Conservation (phyloP, 1,140 invertebrate species). For the Bemisia tabaci region DNA sequence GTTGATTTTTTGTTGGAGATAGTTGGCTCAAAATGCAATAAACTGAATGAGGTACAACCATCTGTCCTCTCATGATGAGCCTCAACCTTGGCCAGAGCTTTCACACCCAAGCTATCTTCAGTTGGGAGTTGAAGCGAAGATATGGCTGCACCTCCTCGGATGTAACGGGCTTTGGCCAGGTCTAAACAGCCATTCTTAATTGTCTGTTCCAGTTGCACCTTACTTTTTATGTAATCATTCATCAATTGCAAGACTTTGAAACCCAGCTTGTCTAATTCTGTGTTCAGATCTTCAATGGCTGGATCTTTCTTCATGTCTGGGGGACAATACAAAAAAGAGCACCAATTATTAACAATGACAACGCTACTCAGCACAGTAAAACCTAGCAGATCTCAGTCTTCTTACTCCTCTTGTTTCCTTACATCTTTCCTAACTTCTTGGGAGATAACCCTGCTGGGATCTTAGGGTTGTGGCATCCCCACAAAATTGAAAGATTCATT, state of each 20-base stretch:
- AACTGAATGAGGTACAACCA: slow-evolving; percentile 27
- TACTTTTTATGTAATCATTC: slow-evolving; percentile 47
- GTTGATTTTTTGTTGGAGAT: slow-evolving; percentile 2
- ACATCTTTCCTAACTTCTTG: no score
- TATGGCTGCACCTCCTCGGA: slow-evolving; percentile 49
- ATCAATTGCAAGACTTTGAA: slow-evolving; percentile 47
- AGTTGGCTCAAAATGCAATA: not conserved
- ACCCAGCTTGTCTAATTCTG: slow-evolving; percentile 41
- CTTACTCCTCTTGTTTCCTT: no score
- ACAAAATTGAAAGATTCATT: no score
- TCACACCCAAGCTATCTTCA: slow-evolving; percentile 40
- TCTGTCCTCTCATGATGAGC: slow-evolving; percentile 26
- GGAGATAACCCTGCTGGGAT: no score
- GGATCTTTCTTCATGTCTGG: not conserved
- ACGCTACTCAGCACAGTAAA: no score
- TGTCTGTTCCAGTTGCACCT: slow-evolving; percentile 45
- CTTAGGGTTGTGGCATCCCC: no score
- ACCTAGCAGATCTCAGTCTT: no score
- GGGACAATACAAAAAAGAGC: no score
- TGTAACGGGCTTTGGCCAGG: slow-evolving; percentile 55
- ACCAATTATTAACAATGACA: no score
- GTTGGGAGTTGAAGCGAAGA: slow-evolving; percentile 47
- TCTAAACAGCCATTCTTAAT: slow-evolving; percentile 42
- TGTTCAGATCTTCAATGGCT: slow-evolving; percentile 10
- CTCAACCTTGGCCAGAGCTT: slow-evolving; percentile 35